phyloP scores from a whole-genome alignment of 2,797 vertebrate species.

The Meriones psammophilus region DNA sequence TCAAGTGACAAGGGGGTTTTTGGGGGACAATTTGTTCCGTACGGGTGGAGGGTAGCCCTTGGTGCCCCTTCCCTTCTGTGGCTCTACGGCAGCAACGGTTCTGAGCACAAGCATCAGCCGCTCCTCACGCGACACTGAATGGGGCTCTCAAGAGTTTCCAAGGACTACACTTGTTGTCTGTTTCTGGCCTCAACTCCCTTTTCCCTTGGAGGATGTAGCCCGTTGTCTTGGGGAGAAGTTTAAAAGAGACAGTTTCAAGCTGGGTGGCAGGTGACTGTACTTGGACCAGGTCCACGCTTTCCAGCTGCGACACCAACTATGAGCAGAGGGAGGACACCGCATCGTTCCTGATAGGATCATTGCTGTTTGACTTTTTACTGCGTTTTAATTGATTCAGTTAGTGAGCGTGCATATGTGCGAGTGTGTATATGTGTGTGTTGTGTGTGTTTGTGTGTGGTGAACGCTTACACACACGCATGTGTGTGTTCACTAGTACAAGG shows the following conservation, averaged over 20 bases:
- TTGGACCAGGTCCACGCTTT: neutral
- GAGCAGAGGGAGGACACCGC: neutral
- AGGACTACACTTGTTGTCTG: neutral
- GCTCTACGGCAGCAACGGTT: neutral
- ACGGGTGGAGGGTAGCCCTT: conserved; percentile 1
- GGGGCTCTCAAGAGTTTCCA: neutral
- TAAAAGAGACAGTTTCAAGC: neutral
- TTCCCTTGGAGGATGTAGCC: neutral
- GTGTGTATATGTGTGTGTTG: neutral
- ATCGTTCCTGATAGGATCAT: neutral
- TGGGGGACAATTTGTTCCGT: neutral
- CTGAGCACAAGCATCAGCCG: neutral
- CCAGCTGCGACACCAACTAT: neutral
- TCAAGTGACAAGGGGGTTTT: neutral
- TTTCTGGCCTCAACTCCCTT: neutral
- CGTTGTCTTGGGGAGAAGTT: neutral
- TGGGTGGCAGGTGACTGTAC: neutral
- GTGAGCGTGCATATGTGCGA: neutral
- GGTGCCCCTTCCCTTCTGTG: neutral
- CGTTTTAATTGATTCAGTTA: neutral
- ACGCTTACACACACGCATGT: neutral
- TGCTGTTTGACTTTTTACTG: neutral
- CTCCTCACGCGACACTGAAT: neutral
- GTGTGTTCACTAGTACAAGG: neutral
- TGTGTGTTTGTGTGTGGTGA: neutral